phyloP scores from a whole-genome alignment of 2,113 vertebrate species.

The Erythrocebus patas region DNA sequence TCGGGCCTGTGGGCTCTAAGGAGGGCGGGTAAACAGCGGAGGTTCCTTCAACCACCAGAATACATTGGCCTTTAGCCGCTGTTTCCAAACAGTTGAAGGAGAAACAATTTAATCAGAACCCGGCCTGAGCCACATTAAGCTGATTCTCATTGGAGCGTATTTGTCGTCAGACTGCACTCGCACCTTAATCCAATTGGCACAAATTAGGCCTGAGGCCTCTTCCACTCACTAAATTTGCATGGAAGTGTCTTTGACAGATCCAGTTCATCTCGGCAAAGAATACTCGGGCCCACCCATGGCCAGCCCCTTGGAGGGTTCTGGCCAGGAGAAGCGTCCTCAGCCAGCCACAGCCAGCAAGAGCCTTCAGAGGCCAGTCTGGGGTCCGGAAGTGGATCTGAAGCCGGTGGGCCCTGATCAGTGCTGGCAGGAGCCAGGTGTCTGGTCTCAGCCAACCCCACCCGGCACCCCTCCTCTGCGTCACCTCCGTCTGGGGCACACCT shows the following conservation, averaged over 20 bases:
- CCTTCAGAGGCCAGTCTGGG: no score
- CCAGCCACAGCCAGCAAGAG: accelerated
- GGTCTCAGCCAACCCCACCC: neutral
- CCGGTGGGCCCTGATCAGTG: accelerated
- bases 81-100: neutral
- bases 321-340: neutral
- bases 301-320: neutral
- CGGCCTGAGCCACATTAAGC: accelerated
- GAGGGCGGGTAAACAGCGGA: accelerated
- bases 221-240: neutral
- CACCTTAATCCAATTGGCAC: accelerated
- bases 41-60: neutral
- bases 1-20: accelerated
- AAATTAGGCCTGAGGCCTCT: accelerated
- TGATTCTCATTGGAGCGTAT: accelerated
- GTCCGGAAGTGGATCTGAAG: accelerated
- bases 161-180: accelerated
- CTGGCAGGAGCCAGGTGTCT: neutral
- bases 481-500: accelerated
- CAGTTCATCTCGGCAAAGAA: neutral
- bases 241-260: neutral
- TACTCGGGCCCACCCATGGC: accelerated
- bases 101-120: neutral
- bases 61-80: neutral
- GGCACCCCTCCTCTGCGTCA: accelerated